Conservation (phyloP, 2,113 vertebrate species). For the Uria aalge region DNA sequence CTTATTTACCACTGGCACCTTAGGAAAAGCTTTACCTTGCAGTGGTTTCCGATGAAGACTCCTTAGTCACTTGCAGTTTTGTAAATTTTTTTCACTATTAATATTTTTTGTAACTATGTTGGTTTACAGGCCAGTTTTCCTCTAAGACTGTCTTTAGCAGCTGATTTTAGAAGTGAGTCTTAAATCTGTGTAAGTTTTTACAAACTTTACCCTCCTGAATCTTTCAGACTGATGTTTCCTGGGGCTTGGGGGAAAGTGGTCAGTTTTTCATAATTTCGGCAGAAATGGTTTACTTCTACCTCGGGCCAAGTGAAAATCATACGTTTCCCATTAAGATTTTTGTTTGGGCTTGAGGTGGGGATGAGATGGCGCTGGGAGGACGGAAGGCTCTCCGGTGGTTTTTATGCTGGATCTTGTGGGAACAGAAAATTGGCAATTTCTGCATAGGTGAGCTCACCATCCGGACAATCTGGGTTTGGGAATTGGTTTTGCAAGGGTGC, state of each 20-base stretch:
- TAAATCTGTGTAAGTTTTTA: neutral
- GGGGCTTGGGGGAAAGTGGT: neutral
- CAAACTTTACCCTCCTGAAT: neutral
- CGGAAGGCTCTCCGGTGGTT: neutral
- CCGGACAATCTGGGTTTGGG: neutral
- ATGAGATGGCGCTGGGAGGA: neutral
- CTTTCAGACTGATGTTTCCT: neutral
- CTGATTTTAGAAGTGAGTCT: neutral
- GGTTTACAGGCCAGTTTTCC: neutral
- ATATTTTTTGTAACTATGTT: neutral
- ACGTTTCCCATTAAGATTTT: neutral
- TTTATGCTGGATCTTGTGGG: neutral
- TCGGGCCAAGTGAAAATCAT: neutral
- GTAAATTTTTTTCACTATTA: neutral
- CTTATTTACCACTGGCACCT: neutral
- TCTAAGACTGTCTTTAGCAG: neutral
- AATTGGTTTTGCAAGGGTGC: neutral
- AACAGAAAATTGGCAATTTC: neutral
- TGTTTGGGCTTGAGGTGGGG: neutral
- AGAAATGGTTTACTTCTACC: neutral
- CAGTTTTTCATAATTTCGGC: neutral
- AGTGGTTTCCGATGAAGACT: neutral
- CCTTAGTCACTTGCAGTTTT: neutral
- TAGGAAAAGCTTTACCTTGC: neutral
- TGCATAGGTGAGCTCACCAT: neutral